Percentiles rank a stretch among this genome's conserved stretches.
phyloP scores from a whole-genome alignment of 2,113 vertebrate genomes.

The Aramus guarauna region DNA sequence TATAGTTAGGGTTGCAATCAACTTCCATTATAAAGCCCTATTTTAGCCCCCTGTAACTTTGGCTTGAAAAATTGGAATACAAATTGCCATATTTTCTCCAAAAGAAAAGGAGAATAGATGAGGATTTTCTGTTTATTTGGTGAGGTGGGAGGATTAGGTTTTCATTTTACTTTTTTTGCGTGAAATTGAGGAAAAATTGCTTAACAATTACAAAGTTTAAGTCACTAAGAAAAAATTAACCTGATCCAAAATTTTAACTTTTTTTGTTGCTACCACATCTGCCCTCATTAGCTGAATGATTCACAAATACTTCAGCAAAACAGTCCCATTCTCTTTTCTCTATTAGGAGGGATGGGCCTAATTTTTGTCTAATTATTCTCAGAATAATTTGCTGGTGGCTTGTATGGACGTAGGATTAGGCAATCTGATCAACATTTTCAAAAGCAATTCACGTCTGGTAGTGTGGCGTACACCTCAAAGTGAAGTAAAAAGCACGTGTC shows the following conservation, averaged over 20 bases:
- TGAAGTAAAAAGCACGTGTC: background rate
- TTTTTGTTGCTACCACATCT: background rate
- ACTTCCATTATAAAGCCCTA: slow-evolving; percentile 51
- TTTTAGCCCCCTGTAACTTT: slow-evolving; percentile 51
- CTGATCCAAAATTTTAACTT: background rate
- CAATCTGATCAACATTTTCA: background rate
- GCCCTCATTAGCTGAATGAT: background rate
- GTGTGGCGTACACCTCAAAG: background rate
- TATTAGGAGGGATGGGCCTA: background rate
- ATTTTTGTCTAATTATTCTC: too few relatives aligned
- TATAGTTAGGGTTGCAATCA: slow-evolving; percentile 53
- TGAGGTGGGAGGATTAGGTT: background rate
- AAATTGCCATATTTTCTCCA: slow-evolving; percentile 54
- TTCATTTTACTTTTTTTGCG: background rate
- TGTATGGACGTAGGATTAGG: background rate
- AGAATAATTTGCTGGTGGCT: background rate
- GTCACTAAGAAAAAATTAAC: background rate
- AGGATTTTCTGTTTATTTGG: slow-evolving; percentile 24
- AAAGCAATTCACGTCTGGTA: background rate
- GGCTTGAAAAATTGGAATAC: slow-evolving; percentile 37
- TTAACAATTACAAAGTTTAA: background rate
- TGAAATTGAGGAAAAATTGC: background rate
- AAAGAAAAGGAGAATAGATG: slow-evolving; percentile 16
- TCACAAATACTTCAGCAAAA: background rate
- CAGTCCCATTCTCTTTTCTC: background rate